Conservation (phyloP, 2,888 invertebrate species). For the Trissolcus brochymenae region DNA sequence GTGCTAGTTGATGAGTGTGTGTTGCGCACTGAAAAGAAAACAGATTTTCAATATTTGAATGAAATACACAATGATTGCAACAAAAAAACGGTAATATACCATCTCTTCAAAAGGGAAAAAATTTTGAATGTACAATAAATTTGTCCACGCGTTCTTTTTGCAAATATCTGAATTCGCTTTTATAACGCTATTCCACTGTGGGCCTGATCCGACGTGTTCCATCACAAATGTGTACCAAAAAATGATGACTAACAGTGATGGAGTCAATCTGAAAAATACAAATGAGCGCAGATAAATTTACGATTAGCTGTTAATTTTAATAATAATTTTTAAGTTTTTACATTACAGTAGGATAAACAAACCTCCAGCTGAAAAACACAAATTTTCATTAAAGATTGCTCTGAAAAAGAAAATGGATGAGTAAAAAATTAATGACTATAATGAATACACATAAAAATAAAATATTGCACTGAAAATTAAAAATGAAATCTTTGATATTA, state of each 20-base stretch:
- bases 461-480: too few relatives aligned
- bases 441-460: too few relatives aligned
- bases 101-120: conserved; percentile 83
- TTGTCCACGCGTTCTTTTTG: conserved; percentile 83
- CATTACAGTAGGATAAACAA: conserved; percentile 12
- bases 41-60: conserved; percentile 25
- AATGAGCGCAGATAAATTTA: conserved; percentile 33
- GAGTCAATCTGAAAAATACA: conserved; percentile 79
- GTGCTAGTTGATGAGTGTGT: conserved; percentile 85
- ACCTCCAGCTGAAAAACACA: conserved; percentile 37
- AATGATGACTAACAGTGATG: conserved; percentile 80
- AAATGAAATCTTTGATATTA: too few relatives aligned
- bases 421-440: too few relatives aligned
- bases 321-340: background rate
- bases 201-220: conserved; percentile 82
- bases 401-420: conserved; percentile 11
- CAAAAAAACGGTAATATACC: conserved; percentile 75
- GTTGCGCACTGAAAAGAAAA: conserved; percentile 81
- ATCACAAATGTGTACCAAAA: conserved; percentile 83
- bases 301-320: background rate
- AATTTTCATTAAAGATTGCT: conserved; percentile 11
- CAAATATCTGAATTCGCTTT: conserved; percentile 82
- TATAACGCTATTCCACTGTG: conserved; percentile 82
- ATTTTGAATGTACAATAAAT: conserved; percentile 83
- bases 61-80: conserved; percentile 6